Evolutionary conservation across 2,888 invertebrate genomes (phyloP).

Genomic region (Agonopterix subpropinquella): DNA sequence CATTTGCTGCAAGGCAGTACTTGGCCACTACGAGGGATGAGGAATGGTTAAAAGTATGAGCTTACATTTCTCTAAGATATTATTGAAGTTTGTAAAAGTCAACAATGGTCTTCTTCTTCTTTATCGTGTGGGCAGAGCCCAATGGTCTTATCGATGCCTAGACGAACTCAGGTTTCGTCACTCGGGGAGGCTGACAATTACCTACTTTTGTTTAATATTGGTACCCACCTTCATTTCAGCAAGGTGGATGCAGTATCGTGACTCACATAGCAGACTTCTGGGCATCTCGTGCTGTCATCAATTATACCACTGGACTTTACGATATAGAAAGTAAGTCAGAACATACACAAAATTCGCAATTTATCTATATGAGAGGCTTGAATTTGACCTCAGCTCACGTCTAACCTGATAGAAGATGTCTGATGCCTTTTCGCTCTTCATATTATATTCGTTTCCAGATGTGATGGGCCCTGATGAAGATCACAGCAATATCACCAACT

Average conservation of each 20-base stretch:
- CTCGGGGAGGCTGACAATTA: background rate
- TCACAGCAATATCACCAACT: conserved; percentile 73
- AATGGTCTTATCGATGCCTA: too few relatives aligned
- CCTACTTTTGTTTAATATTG: background rate
- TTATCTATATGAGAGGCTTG: too few relatives aligned
- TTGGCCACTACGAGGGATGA: conserved; percentile 61
- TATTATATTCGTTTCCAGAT: conserved; percentile 39
- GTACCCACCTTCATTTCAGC: conserved; percentile 36
- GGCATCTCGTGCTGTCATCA: conserved; percentile 70
- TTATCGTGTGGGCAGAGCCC: too few relatives aligned
- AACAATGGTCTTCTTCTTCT: too few relatives aligned
- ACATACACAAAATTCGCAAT: too few relatives aligned
- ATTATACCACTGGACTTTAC: conserved; percentile 58
- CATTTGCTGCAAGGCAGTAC: conserved; percentile 68
- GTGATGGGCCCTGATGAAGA: conserved; percentile 81
- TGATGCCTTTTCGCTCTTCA: background rate
- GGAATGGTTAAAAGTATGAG: conserved; percentile 55
- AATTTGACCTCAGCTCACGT: too few relatives aligned
- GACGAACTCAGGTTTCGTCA: background rate
- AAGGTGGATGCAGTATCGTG: conserved; percentile 73
- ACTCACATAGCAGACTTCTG: conserved; percentile 77
- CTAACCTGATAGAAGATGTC: too few relatives aligned
- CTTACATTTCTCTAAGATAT: too few relatives aligned
- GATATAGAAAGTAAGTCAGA: conserved; percentile 64
- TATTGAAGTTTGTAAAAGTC: too few relatives aligned